phyloP scores from a whole-genome alignment of 2,113 vertebrate species.

The Coptodon rendalli region DNA sequence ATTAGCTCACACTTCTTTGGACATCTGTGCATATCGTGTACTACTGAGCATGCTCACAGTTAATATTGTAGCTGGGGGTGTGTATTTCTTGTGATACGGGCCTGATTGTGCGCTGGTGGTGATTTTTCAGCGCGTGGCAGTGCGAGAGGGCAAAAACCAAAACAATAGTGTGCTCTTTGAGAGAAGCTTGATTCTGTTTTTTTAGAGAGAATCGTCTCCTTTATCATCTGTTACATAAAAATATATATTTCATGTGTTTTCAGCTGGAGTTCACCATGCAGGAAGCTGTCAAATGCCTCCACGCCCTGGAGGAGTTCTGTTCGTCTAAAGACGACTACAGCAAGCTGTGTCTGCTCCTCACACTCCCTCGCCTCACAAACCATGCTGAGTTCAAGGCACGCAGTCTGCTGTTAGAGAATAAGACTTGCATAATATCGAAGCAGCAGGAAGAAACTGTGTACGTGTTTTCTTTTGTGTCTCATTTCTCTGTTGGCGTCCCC shows the following conservation, averaged over 20 bases:
- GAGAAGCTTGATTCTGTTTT: neutral
- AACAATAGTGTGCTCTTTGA: neutral
- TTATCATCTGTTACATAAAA: neutral
- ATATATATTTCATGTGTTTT: neutral
- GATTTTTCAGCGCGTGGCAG: neutral
- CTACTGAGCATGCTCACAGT: neutral
- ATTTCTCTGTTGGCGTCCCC: neutral
- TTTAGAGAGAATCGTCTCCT: neutral
- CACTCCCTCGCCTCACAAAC: conserved; percentile 92
- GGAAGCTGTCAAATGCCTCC: conserved; percentile 94
- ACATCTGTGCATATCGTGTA: neutral
- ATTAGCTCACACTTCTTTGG: conserved; percentile 8
- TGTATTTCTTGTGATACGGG: neutral
- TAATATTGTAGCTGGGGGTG: neutral
- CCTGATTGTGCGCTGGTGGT: neutral
- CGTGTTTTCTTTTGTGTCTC: neutral
- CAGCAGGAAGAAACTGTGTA: neutral
- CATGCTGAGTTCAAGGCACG: conserved; percentile 89
- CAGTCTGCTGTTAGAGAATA: neutral
- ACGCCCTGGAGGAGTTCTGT: conserved; percentile 89
- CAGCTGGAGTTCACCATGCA: conserved; percentile 97
- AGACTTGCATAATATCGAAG: neutral
- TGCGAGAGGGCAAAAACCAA: neutral
- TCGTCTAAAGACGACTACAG: conserved; percentile 96
- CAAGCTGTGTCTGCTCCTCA: conserved; percentile 93